Base-by-base conservation (phyloP, 1,140 invertebrate species). In the Pteromalus puparum region DNA sequence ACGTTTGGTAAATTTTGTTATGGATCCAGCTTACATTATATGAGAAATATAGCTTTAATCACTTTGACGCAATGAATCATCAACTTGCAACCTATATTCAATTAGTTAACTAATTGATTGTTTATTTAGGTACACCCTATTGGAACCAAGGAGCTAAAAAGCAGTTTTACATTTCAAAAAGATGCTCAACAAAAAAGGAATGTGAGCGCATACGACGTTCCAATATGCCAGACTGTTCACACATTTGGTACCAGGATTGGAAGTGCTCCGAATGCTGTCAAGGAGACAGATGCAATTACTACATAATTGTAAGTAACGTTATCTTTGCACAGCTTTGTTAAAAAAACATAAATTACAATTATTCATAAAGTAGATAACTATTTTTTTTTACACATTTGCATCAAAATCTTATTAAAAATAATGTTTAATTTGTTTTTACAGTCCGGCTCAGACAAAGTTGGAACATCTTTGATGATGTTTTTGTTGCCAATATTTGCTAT, bases 171-270 rank as follows among this genome's bases (percentile, higher is more conserved):
- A 95, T 99, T 34, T 98, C 97, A 0, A 99, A 99, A 93, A 93
- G 95, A 46, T 99, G 98, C 94, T 95, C 97, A 21, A 96, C 96
- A 15, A 96, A 96, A 90, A 94, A 95, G 9, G 94, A 96, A 82
- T 99, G 99, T 92, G 95, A 96, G 81, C 92, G 93, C 83, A 95
- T 94, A 82, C 94, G 96, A 87, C 94, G 93, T 78, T 93, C 93
- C 28, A 95, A 96, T 86, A 97, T 97, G 95, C 93, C 94, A 18
- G 94, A 95, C 85, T 99, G 98, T 91, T 98, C 98, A 26, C 95
- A 98, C 90, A 98, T 99, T 89, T 99, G 98, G 98, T 99, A 99
- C 89, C 96, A 98, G 90, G 98, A 99, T 93, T 99, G 98, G 99
- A 95, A 96, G 85, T 99, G 98, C 94, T 97, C 97, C 0, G 98